These are phyloP conservation scores for Pelvicachromis taeniatus DNA, from an alignment of 2,113 vertebrate genomes.

Conservation along the genomic window DNA sequence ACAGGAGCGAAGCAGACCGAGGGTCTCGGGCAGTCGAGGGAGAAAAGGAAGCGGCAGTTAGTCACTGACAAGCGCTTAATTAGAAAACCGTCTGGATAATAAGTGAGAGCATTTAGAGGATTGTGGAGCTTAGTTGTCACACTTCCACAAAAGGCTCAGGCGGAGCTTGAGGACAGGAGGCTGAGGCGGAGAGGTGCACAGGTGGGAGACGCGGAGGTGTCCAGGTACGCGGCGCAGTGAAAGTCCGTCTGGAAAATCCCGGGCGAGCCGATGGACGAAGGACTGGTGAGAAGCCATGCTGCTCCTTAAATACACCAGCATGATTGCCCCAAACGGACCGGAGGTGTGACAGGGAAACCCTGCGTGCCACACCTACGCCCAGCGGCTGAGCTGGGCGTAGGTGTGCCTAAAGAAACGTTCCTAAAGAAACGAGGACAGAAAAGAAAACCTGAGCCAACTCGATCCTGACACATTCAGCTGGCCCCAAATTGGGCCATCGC, in stretches of 20 bases:
- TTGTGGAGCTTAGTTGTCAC: background rate
- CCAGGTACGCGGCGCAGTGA: fast-evolving
- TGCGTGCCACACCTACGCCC: background rate
- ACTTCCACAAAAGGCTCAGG: background rate
- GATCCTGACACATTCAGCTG: fast-evolving
- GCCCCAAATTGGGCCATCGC: background rate
- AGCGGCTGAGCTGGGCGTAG: no score
- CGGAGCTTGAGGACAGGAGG: background rate
- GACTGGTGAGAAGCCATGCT: background rate
- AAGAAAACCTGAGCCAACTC: background rate
- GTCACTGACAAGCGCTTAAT: background rate
- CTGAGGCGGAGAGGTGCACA: fast-evolving
- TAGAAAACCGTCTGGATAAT: background rate
- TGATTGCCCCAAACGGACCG: background rate
- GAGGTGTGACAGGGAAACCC: fast-evolving
- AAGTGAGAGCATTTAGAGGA: background rate
- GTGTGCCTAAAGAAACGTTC: no score
- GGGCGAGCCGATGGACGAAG: background rate
- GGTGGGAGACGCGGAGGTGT: background rate
- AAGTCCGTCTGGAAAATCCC: background rate
- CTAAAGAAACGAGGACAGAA: background rate
- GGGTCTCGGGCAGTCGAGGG: background rate
- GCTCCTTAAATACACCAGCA: background rate
- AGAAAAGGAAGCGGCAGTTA: background rate
- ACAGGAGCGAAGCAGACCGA: background rate